phyloP scores from a whole-genome alignment of 2,797 vertebrate species.

The Esox masquinongy region DNA sequence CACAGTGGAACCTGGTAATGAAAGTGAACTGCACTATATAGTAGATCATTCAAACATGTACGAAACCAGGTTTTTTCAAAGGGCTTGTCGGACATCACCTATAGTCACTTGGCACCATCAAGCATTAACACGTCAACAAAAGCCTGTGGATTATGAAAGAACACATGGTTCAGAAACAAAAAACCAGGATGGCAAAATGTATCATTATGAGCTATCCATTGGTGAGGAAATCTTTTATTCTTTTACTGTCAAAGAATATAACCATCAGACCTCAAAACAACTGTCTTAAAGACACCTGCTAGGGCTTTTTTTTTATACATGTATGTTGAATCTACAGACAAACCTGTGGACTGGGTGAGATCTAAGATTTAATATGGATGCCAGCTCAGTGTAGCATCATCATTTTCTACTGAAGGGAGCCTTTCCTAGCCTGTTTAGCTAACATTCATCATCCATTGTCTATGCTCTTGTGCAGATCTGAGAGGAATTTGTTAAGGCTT shows the following conservation, averaged over 20 bases:
- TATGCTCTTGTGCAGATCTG: too few species aligned
- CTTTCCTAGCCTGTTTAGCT: background rate
- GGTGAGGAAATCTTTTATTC: background rate
- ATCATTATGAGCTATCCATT: slow-evolving; percentile 23
- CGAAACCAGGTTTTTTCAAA: slow-evolving; percentile 3
- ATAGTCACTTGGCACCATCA: slow-evolving; percentile 37
- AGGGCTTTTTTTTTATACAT: background rate
- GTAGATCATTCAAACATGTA: background rate
- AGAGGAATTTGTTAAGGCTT: too few species aligned
- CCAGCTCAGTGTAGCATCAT: slow-evolving; percentile 34
- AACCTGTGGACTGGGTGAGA: slow-evolving; percentile 38
- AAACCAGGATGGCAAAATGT: slow-evolving; percentile 34
- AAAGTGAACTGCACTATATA: slow-evolving; percentile 7
- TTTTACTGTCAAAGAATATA: background rate
- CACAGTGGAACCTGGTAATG: slow-evolving; percentile 26
- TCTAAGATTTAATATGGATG: slow-evolving; percentile 31
- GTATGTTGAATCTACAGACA: slow-evolving; percentile 42
- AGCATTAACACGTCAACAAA: slow-evolving; percentile 33
- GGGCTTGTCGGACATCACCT: slow-evolving; percentile 13
- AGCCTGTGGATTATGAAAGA: slow-evolving; percentile 38
- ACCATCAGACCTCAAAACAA: background rate
- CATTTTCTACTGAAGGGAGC: slow-evolving; percentile 33
- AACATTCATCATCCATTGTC: background rate
- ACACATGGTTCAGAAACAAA: slow-evolving; percentile 18
- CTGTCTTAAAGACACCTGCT: slow-evolving; percentile 28